Evolutionary conservation across 2,113 vertebrate species (phyloP), one percentile per base, ranked within the genome.

Genomic region (Jaculus jaculus): DNA sequence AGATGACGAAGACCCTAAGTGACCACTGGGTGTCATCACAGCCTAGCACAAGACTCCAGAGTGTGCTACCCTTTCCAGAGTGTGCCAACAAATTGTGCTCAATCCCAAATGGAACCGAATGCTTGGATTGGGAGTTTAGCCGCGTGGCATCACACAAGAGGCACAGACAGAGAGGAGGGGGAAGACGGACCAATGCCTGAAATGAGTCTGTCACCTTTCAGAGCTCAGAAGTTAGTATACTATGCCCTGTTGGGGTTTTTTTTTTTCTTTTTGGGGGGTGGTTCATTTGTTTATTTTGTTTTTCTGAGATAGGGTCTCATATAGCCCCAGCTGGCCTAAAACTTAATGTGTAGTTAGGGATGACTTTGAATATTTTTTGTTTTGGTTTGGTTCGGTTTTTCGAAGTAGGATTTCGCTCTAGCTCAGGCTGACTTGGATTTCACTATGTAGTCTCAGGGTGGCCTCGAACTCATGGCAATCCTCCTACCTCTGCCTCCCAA

Each of bases 31-130:
- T 77, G 87, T 88, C 84, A 77, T 81, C 42, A 12, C 66, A 68
- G 58, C 75, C 83, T 78, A 71, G 28, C 11, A 34, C 47, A 78
- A 85, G 54, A 68, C 23, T 91, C 24, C 61, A 47, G 30, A n/a
- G 23, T 23, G 12, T 28, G 65, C 66, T 42, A 30, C 28, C n/a
- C 71, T 79, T 71, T 69, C 82, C 60, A 60, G 26, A 84, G 51
- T 12, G 12, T 58, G n/a, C 6, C 69, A 63, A 82, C n/a, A 42
- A 92, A 75, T 30, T 42, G 2, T n/a, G 21, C 28, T 85, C 32
- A 23, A 23, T 37, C 79, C 51, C 79, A 85, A 91, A 89, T 61
- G 37, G 82, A 83, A 88, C 37, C 71, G 92, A 66, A 79, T 37
- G 54, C 32, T 28, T 69, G 18, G 34, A 17, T 54, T 60, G 69